Conservation (phyloP, 2,797 vertebrate species). For the Selene dorsalis region DNA sequence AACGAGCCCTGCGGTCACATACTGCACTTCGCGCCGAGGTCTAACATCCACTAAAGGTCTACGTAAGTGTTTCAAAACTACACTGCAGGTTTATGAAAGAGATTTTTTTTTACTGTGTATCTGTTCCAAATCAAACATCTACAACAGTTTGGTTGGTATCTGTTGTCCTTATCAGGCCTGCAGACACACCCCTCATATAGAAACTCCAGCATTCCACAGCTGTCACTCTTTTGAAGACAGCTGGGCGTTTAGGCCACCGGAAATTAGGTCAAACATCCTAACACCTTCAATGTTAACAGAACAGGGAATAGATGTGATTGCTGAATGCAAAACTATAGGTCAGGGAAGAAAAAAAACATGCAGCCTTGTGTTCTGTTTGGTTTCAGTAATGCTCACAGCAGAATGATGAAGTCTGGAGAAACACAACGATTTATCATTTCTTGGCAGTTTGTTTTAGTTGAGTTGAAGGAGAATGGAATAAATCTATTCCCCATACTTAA, state of each 20-base stretch:
- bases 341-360: not conserved
- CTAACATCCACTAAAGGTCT: not conserved
- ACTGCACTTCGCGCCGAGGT: not conserved
- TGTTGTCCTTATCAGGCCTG: conserved; percentile 65
- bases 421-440: not conserved
- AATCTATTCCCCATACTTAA: not conserved
- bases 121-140: conserved; percentile 54
- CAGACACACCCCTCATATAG: conserved; percentile 71
- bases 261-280: conserved; percentile 52
- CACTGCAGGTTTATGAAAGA: not conserved
- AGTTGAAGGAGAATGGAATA: not conserved
- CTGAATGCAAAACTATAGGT: not conserved
- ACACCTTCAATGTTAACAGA: conserved; percentile 9
- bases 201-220: conserved; percentile 61
- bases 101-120: conserved; percentile 8
- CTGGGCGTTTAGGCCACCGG: conserved; percentile 17
- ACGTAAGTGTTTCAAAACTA: not conserved
- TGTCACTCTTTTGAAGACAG: conserved; percentile 42
- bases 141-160: conserved; percentile 46
- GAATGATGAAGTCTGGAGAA: not conserved
- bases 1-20: not conserved
- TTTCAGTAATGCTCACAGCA: not conserved
- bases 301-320: conserved; percentile 14
- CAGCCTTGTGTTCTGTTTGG: not conserved
- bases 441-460: not conserved